Percentiles rank a stretch among this genome's conserved stretches.
These are phyloP conservation scores for Rhabdornis inornatus DNA, from an alignment of 2,113 vertebrate genomes.

Conservation along the genomic window DNA sequence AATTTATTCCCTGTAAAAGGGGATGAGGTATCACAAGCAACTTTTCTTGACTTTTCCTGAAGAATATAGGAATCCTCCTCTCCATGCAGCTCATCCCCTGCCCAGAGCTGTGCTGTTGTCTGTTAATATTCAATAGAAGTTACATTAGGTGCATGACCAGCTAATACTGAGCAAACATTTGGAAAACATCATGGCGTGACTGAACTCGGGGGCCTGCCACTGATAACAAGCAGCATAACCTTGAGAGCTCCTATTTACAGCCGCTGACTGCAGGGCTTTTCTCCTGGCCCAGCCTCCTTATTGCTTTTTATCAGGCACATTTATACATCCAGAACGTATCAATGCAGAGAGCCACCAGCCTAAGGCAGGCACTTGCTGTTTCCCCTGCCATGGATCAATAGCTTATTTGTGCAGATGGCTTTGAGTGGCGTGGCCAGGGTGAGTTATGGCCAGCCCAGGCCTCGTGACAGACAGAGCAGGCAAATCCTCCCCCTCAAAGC, in stretches of 20 bases:
- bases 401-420: constrained; percentile 23
- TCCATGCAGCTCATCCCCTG: constrained; percentile 53
- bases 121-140: constrained; percentile 97
- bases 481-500: neutral
- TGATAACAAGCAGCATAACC: constrained; percentile 86
- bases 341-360: constrained; percentile 51
- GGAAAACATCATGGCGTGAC: constrained; percentile 87
- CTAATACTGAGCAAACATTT: constrained; percentile 98
- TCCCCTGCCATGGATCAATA: constrained; percentile 28
- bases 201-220: constrained; percentile 78
- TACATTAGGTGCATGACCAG: constrained; percentile 86
- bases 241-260: constrained; percentile 74
- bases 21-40: neutral
- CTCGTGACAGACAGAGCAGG: neutral
- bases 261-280: constrained; percentile 77
- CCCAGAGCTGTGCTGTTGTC: constrained; percentile 69
- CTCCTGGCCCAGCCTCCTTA: constrained; percentile 59
- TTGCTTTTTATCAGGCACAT: constrained; percentile 64
- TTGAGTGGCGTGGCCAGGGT: neutral
- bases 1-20: neutral
- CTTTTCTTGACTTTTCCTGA: neutral
- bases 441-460: neutral
- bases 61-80: constrained; percentile 39
- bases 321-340: constrained; percentile 53
- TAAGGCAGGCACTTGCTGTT: constrained; percentile 1